A percentile compares a stretch with the other conserved stretches of the same genome.
Conservation (phyloP, 1,140 invertebrate species). For the Nymphalis io region DNA sequence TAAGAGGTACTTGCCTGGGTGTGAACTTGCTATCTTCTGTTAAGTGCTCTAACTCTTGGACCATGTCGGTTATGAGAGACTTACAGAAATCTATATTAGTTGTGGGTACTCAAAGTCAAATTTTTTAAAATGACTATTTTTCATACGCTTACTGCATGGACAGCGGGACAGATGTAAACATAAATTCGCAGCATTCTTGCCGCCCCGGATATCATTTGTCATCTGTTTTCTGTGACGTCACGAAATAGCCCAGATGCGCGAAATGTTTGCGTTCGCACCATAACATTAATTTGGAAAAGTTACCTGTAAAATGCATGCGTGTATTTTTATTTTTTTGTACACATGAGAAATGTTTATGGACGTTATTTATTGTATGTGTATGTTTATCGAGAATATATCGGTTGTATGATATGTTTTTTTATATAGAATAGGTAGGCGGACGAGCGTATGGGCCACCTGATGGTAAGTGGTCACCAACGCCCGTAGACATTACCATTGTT, state of each 20-base stretch:
- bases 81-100: not conserved
- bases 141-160: not conserved
- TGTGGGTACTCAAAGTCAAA: not conserved
- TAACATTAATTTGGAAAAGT: conserved; percentile 39
- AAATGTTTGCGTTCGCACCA: conserved; percentile 33
- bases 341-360: no score
- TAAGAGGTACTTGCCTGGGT: no score
- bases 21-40: no score
- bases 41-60: no score
- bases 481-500: no score
- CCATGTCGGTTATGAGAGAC: no score
- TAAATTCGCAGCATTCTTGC: conserved; percentile 29
- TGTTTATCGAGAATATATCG: no score
- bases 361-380: no score
- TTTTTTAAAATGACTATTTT: conserved; percentile 7
- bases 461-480: no score
- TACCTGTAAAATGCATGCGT: conserved; percentile 26
- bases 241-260: conserved; percentile 26
- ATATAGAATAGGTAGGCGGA: no score
- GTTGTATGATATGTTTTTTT: no score
- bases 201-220: conserved; percentile 35
- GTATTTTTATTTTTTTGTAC: not conserved
- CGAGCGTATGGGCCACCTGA: no score
- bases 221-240: conserved; percentile 29
- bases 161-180: conserved; percentile 21